Base-by-base conservation (phyloP, 2,888 invertebrate genomes). In the Eupeodes latifasciatus region DNA sequence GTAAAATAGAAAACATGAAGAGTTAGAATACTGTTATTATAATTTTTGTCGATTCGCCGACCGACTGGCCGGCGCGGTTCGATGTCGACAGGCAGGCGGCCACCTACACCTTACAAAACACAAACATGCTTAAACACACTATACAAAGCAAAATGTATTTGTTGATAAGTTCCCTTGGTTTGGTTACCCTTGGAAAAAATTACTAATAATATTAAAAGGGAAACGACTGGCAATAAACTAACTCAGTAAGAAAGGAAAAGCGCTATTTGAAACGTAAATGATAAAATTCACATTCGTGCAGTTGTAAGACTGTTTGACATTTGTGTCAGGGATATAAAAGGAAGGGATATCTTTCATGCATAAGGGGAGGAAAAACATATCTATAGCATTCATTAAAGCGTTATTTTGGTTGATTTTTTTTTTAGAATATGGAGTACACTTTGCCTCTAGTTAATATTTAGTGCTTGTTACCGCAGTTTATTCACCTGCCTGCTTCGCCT, bases 211-310 rank as follows among this genome's bases (percentile, higher is more conserved):
- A 77, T 67, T 66, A 84, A 84, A 84, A 84, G 64, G 66, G 76
- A 87, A 83, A 82, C 79, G 76, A 76, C 80, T 76, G 80, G 87
- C 72, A 83, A 83, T 84, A 84, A 83, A 87, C 76, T 72, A 76
- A 53, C 76, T 64, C 59, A 62, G 72, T 49, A 61, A 19, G 19
- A 44, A 71, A 76, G 49, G 64, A 61, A 49, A 82, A 66, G 71
- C 44, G 55, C 44, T 66, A 27, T 47, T 59, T 53, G 19, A 36
- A 79, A 83, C 47, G 66, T 83, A 61, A 79, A 83, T 83, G 76
- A 83, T 84, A 77, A 81, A 76, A 66, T 86, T 72, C 75, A 47
- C 75, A 76, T 79, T 79, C 74, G 74, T 67, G 53, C 72, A 44
- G 69, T 69, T 53, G 53, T 40, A 53, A 40, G 49, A 67, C 61